Evolutionary conservation across 2,113 vertebrate species (phyloP), one percentile per base, ranked within the genome.

Genomic region (Silurus glanis): DNA sequence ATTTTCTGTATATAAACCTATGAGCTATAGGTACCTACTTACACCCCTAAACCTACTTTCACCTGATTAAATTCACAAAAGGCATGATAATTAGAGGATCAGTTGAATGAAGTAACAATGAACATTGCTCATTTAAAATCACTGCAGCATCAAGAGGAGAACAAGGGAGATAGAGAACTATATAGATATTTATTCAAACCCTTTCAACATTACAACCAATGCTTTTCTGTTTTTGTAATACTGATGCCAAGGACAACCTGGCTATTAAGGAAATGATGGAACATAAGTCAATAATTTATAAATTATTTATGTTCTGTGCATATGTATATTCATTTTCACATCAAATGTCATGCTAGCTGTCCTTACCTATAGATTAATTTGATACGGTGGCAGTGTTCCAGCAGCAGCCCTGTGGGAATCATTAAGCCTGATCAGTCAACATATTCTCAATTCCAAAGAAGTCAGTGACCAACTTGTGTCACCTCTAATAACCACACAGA

Each of bases 371-470:
- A 25, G 61, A 25, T 61, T 79, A 10, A 67, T 49, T 85, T 19
- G 21, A 49, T 47, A 76, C 13, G 6, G 58, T 76, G 74, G 19
- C 53, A n/a, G 37, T 37, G 25, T 45, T 67, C 49, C 49, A 71
- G n/a, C 82, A 51, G 9, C 10, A 62, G 45, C 4, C 55, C 19
- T 69, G n/a, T 12, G 9, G 80, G 56, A 78, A 69, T 82, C 74
- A 85, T 64, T 59, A 78, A 23, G 64, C 28, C 13, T 61, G 78
- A 80, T 74, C 83, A 76, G 25, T 83, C 19, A 69, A 85, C 55
- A 61, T 55, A 78, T 82, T 69, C 79, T 76, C 67, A 85, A 49
- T 76, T 76, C 71, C 71, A 69, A 80, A 62, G 66, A 49, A 74
- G 51, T 71, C 53, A 67, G 21, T 25, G 53, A 82, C 86, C 80